Evolutionary conservation across 2,888 invertebrate genomes (phyloP).

Genomic region (Ophraella communa): DNA sequence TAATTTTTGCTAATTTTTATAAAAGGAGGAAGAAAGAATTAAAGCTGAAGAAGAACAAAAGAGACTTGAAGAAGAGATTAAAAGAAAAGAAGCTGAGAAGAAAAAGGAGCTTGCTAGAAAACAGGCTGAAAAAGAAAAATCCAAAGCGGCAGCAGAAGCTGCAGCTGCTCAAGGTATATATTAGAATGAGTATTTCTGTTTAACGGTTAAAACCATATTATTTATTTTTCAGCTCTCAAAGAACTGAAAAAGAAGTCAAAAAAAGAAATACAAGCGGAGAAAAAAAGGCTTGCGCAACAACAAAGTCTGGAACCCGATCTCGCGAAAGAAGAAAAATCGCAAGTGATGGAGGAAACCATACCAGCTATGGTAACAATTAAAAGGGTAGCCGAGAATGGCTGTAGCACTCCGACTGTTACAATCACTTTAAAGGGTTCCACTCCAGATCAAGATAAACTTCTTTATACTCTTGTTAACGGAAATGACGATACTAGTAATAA

Average conservation of each 20-base stretch:
- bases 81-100: constrained; percentile 48
- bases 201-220: background rate
- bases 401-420: constrained; percentile 74
- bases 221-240: constrained; percentile 19
- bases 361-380: constrained; percentile 74
- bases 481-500: constrained; percentile 54
- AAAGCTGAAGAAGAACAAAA: constrained; percentile 47
- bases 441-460: constrained; percentile 74
- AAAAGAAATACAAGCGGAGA: constrained; percentile 55
- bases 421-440: constrained; percentile 78
- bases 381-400: constrained; percentile 70
- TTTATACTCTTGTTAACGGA: constrained; percentile 74
- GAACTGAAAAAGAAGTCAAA: constrained; percentile 40
- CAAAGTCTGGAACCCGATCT: too few relatives aligned
- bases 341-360: constrained; percentile 57
- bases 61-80: constrained; percentile 39
- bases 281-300: constrained; percentile 51
- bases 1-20: background rate
- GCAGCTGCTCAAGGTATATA: constrained; percentile 34
- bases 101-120: constrained; percentile 51
- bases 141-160: constrained; percentile 28
- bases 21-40: constrained; percentile 51
- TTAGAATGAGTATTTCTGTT: too few relatives aligned
- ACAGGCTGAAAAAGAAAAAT: constrained; percentile 47
- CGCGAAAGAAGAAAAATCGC: constrained; percentile 30